Evolutionary conservation across 2,113 vertebrate species (phyloP).

Genomic region (Morone saxatilis): DNA sequence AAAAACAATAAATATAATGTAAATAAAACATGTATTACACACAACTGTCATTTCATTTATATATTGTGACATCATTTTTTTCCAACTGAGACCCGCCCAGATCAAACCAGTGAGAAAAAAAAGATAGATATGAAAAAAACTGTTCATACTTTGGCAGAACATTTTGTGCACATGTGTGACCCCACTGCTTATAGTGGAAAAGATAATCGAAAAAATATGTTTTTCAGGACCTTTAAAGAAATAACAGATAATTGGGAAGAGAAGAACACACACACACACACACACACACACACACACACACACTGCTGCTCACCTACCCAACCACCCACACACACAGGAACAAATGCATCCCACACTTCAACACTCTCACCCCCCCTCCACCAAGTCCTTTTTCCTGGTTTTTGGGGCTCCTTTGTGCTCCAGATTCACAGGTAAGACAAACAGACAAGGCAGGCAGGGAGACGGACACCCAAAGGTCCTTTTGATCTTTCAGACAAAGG

Average conservation of each 20-base stretch:
- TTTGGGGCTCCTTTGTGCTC: constrained; percentile 25
- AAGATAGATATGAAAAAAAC: neutral
- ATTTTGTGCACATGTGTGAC: neutral
- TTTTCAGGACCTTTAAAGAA: neutral
- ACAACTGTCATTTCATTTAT: too few species aligned
- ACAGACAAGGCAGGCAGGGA: constrained; percentile 29
- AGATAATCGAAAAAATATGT: neutral
- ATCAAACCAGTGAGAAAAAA: neutral
- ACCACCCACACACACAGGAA: constrained; percentile 19
- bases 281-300: constrained; percentile 10
- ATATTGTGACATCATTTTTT: neutral
- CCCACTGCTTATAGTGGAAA: neutral
- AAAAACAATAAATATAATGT: too few species aligned
- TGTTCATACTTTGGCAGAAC: neutral
- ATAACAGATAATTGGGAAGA: neutral
- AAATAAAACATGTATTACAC: too few species aligned
- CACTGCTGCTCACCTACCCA: constrained; percentile 3
- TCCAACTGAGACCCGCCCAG: too few species aligned
- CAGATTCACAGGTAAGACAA: constrained; percentile 50
- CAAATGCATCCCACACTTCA: constrained; percentile 47
- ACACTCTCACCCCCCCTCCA: neutral
- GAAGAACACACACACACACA: constrained; percentile 3
- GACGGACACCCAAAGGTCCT: constrained; percentile 36
- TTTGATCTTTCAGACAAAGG: constrained; percentile 41
- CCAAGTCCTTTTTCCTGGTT: neutral